phyloP scores from a whole-genome alignment of 2,888 invertebrate species.

The Eupithecia exiguata region DNA sequence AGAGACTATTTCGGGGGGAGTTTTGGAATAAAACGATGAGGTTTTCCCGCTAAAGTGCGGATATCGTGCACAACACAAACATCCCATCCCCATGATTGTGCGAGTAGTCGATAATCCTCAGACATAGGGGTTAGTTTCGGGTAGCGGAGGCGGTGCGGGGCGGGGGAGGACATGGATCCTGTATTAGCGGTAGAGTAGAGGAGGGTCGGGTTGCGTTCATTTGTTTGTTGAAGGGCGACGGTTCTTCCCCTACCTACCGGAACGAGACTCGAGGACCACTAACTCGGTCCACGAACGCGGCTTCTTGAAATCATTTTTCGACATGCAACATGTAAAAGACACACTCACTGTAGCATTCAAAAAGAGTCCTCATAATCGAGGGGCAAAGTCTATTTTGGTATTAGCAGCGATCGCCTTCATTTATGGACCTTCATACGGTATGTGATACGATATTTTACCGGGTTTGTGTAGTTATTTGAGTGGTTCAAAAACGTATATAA shows the following conservation, averaged over 20 bases:
- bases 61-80: slow-evolving; percentile 16
- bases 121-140: background rate
- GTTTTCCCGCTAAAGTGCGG: background rate
- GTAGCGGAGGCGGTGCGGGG: background rate
- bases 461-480: background rate
- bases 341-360: slow-evolving; percentile 81
- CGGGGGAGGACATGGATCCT: slow-evolving; percentile 20
- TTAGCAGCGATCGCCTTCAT: slow-evolving; percentile 68
- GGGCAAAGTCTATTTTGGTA: slow-evolving; percentile 71
- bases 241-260: too few relatives aligned
- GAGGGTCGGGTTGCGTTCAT: slow-evolving; percentile 26
- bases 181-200: slow-evolving; percentile 19
- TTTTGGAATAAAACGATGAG: background rate
- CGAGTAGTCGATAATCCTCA: slow-evolving; percentile 21
- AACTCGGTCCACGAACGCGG: slow-evolving; percentile 47
- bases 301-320: slow-evolving; percentile 77
- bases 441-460: slow-evolving; percentile 43
- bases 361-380: slow-evolving; percentile 69
- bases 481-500: background rate
- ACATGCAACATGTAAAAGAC: slow-evolving; percentile 78
- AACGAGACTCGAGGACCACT: too few relatives aligned
- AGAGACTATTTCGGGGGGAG: too few relatives aligned
- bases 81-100: slow-evolving; percentile 17
- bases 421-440: slow-evolving; percentile 74
- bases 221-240: slow-evolving; percentile 32